Percentiles rank a stretch among this genome's conserved stretches.
These are phyloP conservation scores for Girardinus metallicus DNA, from an alignment of 2,797 vertebrate genomes.

Conservation along the genomic window DNA sequence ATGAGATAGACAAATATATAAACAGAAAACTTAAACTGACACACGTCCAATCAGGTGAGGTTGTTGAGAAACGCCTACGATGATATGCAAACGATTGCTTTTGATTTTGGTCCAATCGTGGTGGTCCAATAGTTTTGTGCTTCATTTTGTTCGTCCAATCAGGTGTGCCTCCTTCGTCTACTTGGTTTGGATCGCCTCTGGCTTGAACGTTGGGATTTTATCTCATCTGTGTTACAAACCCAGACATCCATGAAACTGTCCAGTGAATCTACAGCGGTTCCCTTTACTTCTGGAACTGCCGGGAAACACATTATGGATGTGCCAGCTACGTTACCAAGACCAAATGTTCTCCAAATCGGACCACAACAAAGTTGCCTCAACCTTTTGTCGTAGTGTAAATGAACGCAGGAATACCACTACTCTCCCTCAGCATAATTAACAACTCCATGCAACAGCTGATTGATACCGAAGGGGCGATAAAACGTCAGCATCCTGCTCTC, in stretches of 20 bases:
- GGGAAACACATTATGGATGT: too few relatives aligned
- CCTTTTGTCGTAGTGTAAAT: not conserved
- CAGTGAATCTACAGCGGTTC: not conserved
- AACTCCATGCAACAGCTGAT: constrained; percentile 41
- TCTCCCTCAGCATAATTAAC: constrained; percentile 52
- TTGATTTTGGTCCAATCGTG: too few relatives aligned
- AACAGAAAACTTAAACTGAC: too few relatives aligned
- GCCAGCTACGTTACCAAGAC: not conserved
- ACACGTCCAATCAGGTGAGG: too few relatives aligned
- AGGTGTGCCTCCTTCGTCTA: too few relatives aligned
- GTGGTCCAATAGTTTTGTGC: too few relatives aligned
- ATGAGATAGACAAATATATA: too few relatives aligned
- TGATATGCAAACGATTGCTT: too few relatives aligned
- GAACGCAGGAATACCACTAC: constrained; percentile 4
- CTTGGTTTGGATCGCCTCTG: not conserved
- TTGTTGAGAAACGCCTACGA: too few relatives aligned
- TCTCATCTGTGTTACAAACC: not conserved
- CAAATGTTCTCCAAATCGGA: not conserved
- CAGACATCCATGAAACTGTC: not conserved
- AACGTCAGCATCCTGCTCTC: constrained; percentile 8
- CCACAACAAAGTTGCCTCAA: not conserved
- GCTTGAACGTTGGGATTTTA: not conserved
- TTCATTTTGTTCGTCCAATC: too few relatives aligned
- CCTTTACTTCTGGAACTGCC: not conserved
- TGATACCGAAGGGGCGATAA: constrained; percentile 39